phyloP scores from a whole-genome alignment of 2,797 vertebrate genomes.

The Dendrocincla fuliginosa region DNA sequence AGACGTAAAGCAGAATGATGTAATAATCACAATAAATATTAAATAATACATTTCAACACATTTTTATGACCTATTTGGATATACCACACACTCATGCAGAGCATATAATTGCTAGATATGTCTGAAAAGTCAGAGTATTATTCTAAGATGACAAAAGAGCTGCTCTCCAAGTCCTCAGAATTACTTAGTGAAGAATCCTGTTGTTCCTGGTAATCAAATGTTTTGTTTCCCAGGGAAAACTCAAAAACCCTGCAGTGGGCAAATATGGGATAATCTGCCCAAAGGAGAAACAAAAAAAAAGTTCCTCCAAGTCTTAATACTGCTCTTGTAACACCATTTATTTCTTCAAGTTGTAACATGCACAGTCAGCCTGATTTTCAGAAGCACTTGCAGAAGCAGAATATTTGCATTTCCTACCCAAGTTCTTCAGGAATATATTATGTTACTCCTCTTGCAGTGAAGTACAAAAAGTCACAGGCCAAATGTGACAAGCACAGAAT shows the following conservation, averaged over 20 bases:
- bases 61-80: background rate
- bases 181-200: background rate
- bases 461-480: conserved; percentile 14
- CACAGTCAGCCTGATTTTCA: background rate
- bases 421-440: background rate
- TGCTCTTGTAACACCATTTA: background rate
- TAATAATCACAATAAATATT: background rate
- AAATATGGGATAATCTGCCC: background rate
- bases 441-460: background rate
- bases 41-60: background rate
- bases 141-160: background rate
- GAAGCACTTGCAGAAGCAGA: background rate
- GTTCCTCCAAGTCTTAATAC: background rate
- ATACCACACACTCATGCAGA: background rate
- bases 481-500: background rate
- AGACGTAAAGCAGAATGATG: background rate
- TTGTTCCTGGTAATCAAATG: background rate
- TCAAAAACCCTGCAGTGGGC: background rate
- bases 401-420: background rate
- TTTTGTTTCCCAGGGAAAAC: background rate
- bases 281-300: background rate
- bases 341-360: background rate
- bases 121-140: background rate
- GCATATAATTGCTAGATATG: background rate
- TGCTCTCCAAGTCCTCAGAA: background rate